A percentile compares a stretch with the other conserved stretches of the same genome.
phyloP scores from a whole-genome alignment of 2,113 vertebrate genomes.

The Tympanuchus pallidicinctus region DNA sequence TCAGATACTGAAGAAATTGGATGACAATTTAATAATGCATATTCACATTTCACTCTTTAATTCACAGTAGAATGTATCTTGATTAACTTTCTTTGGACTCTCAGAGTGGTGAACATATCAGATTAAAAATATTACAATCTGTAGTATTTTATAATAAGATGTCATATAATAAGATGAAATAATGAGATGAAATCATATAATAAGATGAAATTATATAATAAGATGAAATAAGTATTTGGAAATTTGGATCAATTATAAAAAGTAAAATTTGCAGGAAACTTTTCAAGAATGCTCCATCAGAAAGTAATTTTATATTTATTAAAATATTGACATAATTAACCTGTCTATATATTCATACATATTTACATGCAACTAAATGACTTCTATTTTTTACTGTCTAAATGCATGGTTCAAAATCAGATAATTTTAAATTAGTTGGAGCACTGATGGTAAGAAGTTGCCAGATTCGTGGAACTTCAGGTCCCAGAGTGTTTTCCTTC shows the following conservation, averaged over 20 bases:
- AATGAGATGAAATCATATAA: too few relatives aligned
- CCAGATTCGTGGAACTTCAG: not conserved
- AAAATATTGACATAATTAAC: not conserved
- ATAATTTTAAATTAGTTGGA: not conserved
- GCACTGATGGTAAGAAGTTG: not conserved
- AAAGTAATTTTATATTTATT: not conserved
- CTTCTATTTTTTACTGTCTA: not conserved
- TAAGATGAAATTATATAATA: too few relatives aligned
- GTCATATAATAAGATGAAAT: not conserved
- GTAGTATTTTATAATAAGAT: not conserved
- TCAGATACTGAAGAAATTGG: constrained; percentile 12
- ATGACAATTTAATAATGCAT: constrained; percentile 20
- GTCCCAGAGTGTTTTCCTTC: rapidly evolving
- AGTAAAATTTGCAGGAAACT: not conserved
- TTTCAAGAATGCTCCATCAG: not conserved
- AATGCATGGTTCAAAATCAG: not conserved
- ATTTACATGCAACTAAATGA: not conserved
- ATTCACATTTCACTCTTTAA: not conserved
- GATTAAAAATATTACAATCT: not conserved
- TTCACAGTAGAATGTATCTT: not conserved
- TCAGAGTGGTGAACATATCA: not conserved
- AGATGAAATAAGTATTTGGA: not conserved
- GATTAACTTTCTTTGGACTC: not conserved
- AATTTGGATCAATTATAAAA: not conserved
- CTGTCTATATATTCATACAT: not conserved